These are phyloP conservation scores for Calypte anna DNA, from an alignment of 2,113 vertebrate genomes.

Conservation along the genomic window DNA sequence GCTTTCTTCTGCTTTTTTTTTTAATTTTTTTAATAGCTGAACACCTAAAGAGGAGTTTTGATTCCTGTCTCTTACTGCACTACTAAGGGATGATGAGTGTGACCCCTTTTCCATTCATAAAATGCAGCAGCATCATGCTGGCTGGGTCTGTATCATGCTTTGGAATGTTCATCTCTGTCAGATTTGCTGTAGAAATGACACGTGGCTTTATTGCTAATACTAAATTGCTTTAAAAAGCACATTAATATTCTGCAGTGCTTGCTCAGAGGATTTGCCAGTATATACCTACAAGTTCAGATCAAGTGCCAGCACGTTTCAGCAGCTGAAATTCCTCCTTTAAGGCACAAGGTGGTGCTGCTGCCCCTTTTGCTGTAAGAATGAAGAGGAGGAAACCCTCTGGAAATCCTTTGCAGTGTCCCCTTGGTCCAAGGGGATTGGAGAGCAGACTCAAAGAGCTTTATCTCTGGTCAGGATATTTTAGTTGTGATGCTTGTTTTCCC, in stretches of 20 bases:
- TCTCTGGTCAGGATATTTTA: not conserved
- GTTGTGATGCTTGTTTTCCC: not conserved
- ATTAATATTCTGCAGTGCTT: not conserved
- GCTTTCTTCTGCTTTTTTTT: not conserved
- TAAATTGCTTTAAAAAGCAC: not conserved
- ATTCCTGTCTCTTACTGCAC: not conserved
- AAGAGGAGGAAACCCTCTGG: not conserved
- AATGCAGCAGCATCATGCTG: not conserved
- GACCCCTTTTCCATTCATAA: not conserved
- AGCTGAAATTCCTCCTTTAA: slow-evolving; percentile 9
- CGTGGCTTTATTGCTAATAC: not conserved
- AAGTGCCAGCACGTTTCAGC: not conserved
- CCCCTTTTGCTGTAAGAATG: not conserved
- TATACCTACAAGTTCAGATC: not conserved
- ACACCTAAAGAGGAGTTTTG: not conserved
- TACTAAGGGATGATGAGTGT: not conserved
- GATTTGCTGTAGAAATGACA: not conserved
- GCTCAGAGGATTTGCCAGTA: not conserved
- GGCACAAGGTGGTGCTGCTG: slow-evolving; percentile 61
- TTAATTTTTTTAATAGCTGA: not conserved
- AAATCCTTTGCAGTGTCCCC: not conserved
- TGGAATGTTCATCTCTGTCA: not conserved
- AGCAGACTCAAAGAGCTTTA: not conserved
- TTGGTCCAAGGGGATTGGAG: not conserved
- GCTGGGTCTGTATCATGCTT: not conserved